Percentiles rank a stretch among this genome's conserved stretches.
phyloP scores from a whole-genome alignment of 2,888 invertebrate genomes.

The Caenorhabditis imperialis region DNA sequence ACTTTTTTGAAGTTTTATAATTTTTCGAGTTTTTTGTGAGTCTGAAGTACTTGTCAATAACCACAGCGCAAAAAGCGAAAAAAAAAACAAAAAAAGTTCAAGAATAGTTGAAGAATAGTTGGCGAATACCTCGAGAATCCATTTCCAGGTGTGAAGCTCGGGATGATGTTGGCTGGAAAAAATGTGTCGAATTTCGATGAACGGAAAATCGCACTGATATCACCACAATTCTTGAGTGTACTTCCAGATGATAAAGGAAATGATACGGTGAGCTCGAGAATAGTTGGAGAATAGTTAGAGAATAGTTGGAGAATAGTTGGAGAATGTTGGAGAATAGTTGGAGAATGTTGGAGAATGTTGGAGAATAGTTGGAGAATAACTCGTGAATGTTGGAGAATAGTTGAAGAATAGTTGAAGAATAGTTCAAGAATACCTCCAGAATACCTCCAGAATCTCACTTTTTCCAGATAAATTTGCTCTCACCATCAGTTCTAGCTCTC shows the following conservation, averaged over 20 bases:
- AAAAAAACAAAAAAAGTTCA: conserved; percentile 20
- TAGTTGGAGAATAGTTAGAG: too few relatives aligned
- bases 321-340: too few relatives aligned
- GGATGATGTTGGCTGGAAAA: conserved; percentile 68
- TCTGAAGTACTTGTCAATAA: conserved; percentile 27
- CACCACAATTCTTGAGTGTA: conserved; percentile 71
- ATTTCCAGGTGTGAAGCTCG: conserved; percentile 68
- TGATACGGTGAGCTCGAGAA: conserved; percentile 59
- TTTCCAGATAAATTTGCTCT: conserved; percentile 68
- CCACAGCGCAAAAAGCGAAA: conserved; percentile 8
- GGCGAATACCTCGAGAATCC: too few relatives aligned
- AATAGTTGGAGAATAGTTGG: too few relatives aligned
- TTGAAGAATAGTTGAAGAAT: too few relatives aligned
- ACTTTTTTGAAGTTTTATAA: too few relatives aligned
- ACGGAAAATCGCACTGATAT: conserved; percentile 69
- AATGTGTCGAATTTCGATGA: conserved; percentile 73
- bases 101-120: conserved; percentile 48
- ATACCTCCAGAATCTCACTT: neutral
- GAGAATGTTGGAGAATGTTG: too few relatives aligned
- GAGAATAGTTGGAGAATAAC: too few relatives aligned
- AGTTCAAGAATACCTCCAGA: too few relatives aligned
- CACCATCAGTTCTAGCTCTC: conserved; percentile 71
- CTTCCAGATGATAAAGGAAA: conserved; percentile 67
- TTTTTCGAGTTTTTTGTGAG: too few relatives aligned
- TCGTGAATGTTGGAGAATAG: too few relatives aligned